Evolutionary conservation across 2,888 invertebrate species (phyloP).

Genomic region (Liopterus haemorrhoidalis): DNA sequence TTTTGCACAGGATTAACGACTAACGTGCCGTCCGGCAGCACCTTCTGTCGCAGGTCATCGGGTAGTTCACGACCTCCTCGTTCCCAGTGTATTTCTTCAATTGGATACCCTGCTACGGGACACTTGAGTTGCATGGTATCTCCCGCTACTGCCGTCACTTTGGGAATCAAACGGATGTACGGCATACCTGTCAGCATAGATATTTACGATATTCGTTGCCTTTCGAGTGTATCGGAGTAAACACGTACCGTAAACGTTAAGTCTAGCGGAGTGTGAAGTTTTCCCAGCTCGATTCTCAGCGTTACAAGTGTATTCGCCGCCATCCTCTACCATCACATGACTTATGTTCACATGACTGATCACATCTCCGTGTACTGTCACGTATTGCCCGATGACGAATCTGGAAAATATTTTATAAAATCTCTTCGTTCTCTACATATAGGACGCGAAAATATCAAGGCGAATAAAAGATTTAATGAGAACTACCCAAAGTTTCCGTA

Average conservation of each 20-base stretch:
- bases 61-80: slow-evolving; percentile 67
- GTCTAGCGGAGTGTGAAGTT: slow-evolving; percentile 64
- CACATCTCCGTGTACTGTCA: slow-evolving; percentile 71
- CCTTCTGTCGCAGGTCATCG: slow-evolving; percentile 72
- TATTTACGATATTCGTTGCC: not conserved
- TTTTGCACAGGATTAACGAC: slow-evolving; percentile 71
- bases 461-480: no score
- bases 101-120: slow-evolving; percentile 77
- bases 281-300: slow-evolving; percentile 71
- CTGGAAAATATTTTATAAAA: slow-evolving; percentile 51
- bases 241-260: slow-evolving; percentile 72
- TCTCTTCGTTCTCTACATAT: no score
- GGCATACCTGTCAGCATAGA: slow-evolving; percentile 61
- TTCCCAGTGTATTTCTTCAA: slow-evolving; percentile 75
- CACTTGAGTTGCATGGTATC: slow-evolving; percentile 69
- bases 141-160: slow-evolving; percentile 75
- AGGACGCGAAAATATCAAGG: no score
- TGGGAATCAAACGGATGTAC: slow-evolving; percentile 71
- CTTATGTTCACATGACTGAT: slow-evolving; percentile 79
- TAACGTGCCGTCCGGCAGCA: slow-evolving; percentile 66
- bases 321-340: slow-evolving; percentile 71
- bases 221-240: slow-evolving; percentile 14
- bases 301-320: slow-evolving; percentile 72
- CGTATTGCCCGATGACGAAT: slow-evolving; percentile 72
- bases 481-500: no score